A percentile compares a stretch with the other conserved stretches of the same genome.
These are phyloP conservation scores for Notocelia uddmanniana DNA, from an alignment of 2,888 invertebrate species.

Conservation along the genomic window DNA sequence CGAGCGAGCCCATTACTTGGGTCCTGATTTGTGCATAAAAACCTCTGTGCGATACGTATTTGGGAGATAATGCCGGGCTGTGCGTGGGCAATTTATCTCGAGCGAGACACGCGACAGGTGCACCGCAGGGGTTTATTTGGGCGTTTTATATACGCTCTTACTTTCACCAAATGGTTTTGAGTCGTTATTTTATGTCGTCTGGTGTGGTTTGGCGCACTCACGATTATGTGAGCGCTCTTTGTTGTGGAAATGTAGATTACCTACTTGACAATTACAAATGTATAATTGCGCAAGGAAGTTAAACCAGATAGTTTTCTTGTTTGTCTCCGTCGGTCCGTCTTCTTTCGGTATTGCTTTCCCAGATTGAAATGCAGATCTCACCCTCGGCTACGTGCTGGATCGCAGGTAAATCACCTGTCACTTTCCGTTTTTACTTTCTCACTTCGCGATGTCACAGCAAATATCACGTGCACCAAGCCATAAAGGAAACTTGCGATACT, in stretches of 20 bases:
- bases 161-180: conserved; percentile 71
- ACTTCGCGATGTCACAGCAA: conserved; percentile 58
- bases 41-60: conserved; percentile 31
- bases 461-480: conserved; percentile 62
- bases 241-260: conserved; percentile 30
- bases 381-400: conserved; percentile 54
- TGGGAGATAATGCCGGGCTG: conserved; percentile 39
- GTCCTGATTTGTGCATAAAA: conserved; percentile 45
- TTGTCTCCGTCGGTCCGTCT: conserved; percentile 23
- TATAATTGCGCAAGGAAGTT: conserved; percentile 27
- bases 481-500: conserved; percentile 46
- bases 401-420: conserved; percentile 61
- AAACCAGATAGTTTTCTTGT: not conserved
- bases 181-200: conserved; percentile 46
- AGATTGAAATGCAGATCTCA: conserved; percentile 60
- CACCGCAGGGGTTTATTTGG: conserved; percentile 63
- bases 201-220: conserved; percentile 36
- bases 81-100: conserved; percentile 38
- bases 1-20: conserved; percentile 33
- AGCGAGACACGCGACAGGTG: conserved; percentile 61
- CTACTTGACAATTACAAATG: conserved; percentile 18
- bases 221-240: conserved; percentile 34
- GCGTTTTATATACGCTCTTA: conserved; percentile 70
- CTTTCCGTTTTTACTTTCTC: conserved; percentile 72
- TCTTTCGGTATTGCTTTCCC: conserved; percentile 47